These are phyloP conservation scores for Anomalospiza imberbis DNA, from an alignment of 2,797 vertebrate species.

Conservation along the genomic window DNA sequence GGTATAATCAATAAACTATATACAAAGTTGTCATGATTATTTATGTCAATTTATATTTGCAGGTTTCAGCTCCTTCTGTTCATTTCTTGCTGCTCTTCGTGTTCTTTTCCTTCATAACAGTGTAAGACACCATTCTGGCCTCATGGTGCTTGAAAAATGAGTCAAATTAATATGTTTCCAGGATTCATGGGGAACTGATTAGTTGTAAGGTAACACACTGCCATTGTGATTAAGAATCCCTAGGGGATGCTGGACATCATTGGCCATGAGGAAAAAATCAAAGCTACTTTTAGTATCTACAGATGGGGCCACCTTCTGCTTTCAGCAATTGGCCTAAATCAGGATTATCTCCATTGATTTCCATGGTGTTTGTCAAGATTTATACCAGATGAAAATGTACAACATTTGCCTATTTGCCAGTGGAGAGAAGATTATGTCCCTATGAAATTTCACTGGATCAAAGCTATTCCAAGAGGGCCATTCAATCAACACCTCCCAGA, in stretches of 20 bases:
- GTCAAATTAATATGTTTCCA: conserved; percentile 62
- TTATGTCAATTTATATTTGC: background rate
- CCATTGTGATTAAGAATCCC: conserved; percentile 63
- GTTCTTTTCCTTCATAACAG: background rate
- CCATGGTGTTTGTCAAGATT: conserved; percentile 38
- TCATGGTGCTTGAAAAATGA: conserved; percentile 58
- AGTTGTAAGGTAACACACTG: conserved; percentile 63
- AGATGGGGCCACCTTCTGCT: conserved; percentile 67
- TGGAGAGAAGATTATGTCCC: background rate
- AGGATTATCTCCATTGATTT: conserved; percentile 64
- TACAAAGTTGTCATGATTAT: background rate
- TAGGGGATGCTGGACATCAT: conserved; percentile 62
- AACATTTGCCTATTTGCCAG: background rate
- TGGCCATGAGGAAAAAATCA: conserved; percentile 67
- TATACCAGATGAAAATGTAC: conserved; percentile 2
- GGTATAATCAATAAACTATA: background rate
- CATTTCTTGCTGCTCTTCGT: background rate
- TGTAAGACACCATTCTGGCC: background rate
- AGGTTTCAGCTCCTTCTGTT: background rate
- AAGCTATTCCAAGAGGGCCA: background rate
- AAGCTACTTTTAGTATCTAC: conserved; percentile 67
- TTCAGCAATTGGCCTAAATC: conserved; percentile 61
- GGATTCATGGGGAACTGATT: conserved; percentile 61
- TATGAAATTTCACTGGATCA: background rate
- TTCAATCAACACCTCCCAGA: background rate